Base-by-base conservation (phyloP, 2,113 vertebrate genomes). In the Notothenia coriiceps region DNA sequence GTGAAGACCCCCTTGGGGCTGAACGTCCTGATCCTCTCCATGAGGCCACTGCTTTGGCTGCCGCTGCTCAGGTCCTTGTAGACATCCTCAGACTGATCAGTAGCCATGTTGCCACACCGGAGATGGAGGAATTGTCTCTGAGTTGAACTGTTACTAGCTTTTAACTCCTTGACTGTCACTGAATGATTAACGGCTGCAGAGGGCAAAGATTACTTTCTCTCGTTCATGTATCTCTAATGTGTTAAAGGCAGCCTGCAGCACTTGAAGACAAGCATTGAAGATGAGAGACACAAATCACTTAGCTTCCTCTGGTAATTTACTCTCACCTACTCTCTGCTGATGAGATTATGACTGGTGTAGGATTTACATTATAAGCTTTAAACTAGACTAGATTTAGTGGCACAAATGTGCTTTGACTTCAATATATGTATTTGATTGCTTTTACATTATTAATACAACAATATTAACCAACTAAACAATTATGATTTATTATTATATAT, bases 111-210 rank as follows among this genome's bases (percentile, higher is more conserved):
- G 3, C 47, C 35, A 35, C 57, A 14, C 18, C 22, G 11, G 63
- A 29, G 84, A 80, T 59, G 61, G 75, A 77, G 52, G 51, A 80
- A n/a, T 67, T 66, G 20, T 73, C 47, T 40, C 62, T 46, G 60
- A 46, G 57, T 4, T 74, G 0, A 20, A 43, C 18, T 43, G 49
- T 22, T 4, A 0, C 14, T 10, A 5, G 51, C 69, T 75, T 82
- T 66, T 57, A 81, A 69, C 43, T 40, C 6, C 14, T 71, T 20
- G n/a, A 54, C 50, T n/a, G 17, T 68, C 40, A 12, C 85, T 90
- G 84, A 93, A 93, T 93, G 85, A 93, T 94, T 94, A 91, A 93
- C 93, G 20, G 65, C 72, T 25, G 86, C 44, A 52, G 60, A 56
- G 93, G 82, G 46, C 89, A 94, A 91, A 91, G 92, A 75, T 86